Evolutionary conservation across 2,888 invertebrate species (phyloP).

Genomic region (Thymelicus acteon): DNA sequence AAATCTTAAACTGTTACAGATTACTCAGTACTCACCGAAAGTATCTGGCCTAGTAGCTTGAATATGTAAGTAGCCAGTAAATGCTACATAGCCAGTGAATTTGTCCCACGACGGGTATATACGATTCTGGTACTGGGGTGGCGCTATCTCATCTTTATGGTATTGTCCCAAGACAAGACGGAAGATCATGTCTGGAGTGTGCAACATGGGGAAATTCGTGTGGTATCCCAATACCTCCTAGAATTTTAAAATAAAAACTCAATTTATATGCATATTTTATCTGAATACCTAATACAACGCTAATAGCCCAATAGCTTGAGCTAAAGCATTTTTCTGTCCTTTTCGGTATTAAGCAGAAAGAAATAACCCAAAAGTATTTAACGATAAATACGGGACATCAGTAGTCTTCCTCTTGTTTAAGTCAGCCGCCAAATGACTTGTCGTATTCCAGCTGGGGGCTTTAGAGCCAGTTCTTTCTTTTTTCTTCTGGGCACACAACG

Average conservation of each 20-base stretch:
- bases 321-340: too few relatives aligned
- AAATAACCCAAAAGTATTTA: too few relatives aligned
- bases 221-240: constrained; percentile 79
- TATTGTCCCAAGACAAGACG: constrained; percentile 58
- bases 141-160: constrained; percentile 45
- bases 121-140: background rate
- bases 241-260: background rate
- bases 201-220: constrained; percentile 80
- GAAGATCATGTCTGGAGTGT: constrained; percentile 3
- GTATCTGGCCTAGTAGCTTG: constrained; percentile 91
- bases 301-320: too few relatives aligned
- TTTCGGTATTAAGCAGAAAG: too few relatives aligned
- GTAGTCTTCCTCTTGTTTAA: too few relatives aligned
- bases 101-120: background rate
- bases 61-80: constrained; percentile 68
- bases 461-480: too few relatives aligned
- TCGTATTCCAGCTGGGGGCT: too few relatives aligned
- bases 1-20: too few relatives aligned
- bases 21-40: constrained; percentile 78
- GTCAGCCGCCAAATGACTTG: too few relatives aligned
- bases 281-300: too few relatives aligned
- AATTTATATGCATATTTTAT: background rate
- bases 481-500: too few relatives aligned
- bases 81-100: constrained; percentile 49
- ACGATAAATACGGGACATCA: too few relatives aligned